phyloP scores from a whole-genome alignment of 2,113 vertebrate genomes.

The Pomatorhinus ruficollis region DNA sequence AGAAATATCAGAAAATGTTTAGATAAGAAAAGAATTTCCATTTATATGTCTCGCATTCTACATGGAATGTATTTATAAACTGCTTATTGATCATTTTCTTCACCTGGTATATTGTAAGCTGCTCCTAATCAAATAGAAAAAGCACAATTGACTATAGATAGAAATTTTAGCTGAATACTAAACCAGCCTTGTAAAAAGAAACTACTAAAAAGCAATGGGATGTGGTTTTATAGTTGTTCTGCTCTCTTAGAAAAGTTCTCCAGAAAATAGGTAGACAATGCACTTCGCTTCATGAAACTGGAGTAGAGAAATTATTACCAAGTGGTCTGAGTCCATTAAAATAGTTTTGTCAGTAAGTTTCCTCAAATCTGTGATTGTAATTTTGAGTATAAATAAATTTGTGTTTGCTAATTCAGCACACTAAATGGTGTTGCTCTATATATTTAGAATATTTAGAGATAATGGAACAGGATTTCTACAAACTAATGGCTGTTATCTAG shows the following conservation, averaged over 20 bases:
- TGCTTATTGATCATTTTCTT: neutral
- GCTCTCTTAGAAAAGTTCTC: neutral
- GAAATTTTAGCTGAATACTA: neutral
- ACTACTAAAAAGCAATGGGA: neutral
- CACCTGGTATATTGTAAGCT: neutral
- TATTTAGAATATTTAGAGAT: constrained; percentile 50
- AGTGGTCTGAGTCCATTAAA: neutral
- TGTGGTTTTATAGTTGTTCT: neutral
- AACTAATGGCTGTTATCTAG: constrained; percentile 67
- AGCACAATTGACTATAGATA: neutral
- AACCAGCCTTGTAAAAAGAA: neutral
- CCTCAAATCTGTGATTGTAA: neutral
- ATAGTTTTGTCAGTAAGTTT: neutral
- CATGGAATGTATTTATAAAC: neutral
- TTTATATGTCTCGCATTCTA: neutral
- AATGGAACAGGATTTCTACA: constrained; percentile 65
- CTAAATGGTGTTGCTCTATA: neutral
- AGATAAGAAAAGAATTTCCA: neutral
- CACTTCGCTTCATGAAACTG: neutral
- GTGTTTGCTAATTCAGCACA: constrained; percentile 31
- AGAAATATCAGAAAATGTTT: neutral
- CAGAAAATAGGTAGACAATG: neutral
- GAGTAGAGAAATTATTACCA: neutral
- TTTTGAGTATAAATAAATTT: neutral
- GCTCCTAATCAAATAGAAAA: neutral